Evolutionary conservation across 2,797 vertebrate species (phyloP).

Genomic region (Gadopsis marmoratus): DNA sequence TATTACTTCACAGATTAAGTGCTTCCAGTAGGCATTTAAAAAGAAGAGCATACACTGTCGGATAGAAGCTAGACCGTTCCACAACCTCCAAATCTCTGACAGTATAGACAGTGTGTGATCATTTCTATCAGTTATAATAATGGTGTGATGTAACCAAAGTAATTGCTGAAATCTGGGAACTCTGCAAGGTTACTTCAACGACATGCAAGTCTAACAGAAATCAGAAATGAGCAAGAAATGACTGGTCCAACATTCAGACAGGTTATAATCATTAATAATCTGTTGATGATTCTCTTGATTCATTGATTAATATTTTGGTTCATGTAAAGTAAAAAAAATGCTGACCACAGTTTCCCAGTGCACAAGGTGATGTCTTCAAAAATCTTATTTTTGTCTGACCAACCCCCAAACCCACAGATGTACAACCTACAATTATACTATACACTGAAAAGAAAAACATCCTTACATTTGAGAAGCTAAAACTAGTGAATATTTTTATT

Average conservation of each 20-base stretch:
- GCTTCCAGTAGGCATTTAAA: conserved; percentile 5
- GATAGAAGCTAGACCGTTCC: neutral
- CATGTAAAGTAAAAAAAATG: neutral
- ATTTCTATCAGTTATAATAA: neutral
- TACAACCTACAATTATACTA: neutral
- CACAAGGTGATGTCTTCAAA: neutral
- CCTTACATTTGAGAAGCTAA: neutral
- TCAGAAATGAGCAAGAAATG: neutral
- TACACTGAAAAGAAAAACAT: neutral
- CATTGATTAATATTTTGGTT: neutral
- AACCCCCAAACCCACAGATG: neutral
- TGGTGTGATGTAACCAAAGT: neutral
- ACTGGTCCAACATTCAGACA: neutral
- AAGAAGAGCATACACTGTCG: neutral
- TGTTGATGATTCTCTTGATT: no score
- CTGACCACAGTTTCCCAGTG: neutral
- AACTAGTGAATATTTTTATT: no score
- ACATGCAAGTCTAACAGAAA: neutral
- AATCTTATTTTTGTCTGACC: neutral
- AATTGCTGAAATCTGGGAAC: neutral
- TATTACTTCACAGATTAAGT: conserved; percentile 17
- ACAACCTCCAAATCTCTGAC: neutral
- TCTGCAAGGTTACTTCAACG: neutral
- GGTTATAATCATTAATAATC: neutral
- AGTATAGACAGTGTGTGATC: neutral